Evolutionary conservation across 2,797 vertebrate genomes (phyloP).

Genomic region (Selene dorsalis): DNA sequence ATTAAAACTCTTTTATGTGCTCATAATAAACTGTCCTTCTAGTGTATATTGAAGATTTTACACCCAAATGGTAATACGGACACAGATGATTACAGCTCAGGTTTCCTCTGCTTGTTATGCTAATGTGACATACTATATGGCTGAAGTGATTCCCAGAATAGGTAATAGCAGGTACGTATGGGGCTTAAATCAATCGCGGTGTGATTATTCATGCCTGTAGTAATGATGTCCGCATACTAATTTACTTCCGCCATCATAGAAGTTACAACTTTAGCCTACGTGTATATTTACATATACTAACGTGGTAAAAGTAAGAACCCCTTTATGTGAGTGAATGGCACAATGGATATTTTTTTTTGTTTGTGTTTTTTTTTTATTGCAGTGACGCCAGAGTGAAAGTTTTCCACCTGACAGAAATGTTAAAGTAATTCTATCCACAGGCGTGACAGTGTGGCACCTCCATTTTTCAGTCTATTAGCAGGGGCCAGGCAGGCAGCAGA

Average conservation of each 20-base stretch:
- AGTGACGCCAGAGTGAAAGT: slow-evolving; percentile 31
- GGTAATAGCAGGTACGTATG: slow-evolving; percentile 10
- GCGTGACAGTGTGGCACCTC: slow-evolving; percentile 57
- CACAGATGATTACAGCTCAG: slow-evolving; percentile 47
- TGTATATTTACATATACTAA: no score
- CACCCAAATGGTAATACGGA: slow-evolving; percentile 43
- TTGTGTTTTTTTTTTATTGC: slow-evolving; percentile 19
- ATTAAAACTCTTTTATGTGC: slow-evolving; percentile 59
- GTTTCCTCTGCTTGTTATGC: slow-evolving; percentile 55
- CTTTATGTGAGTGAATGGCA: slow-evolving; percentile 14
- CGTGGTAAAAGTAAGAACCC: slow-evolving; percentile 4
- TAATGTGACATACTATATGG: slow-evolving; percentile 63
- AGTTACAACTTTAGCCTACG: neutral
- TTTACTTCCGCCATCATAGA: neutral
- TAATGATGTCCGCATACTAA: slow-evolving; percentile 36
- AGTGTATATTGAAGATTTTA: slow-evolving; percentile 45
- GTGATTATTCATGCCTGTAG: slow-evolving; percentile 8
- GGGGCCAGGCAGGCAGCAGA: slow-evolving; percentile 57
- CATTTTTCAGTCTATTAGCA: slow-evolving; percentile 72
- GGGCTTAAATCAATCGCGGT: slow-evolving; percentile 37
- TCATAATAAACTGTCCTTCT: slow-evolving; percentile 52
- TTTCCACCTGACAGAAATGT: slow-evolving; percentile 53
- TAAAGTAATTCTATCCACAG: slow-evolving; percentile 56
- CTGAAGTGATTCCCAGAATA: slow-evolving; percentile 33
- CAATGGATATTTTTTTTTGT: slow-evolving; percentile 13